Percentiles rank a stretch among this genome's conserved stretches.
Conservation (phyloP, 2,888 invertebrate genomes). For the Agriotes lineatus region DNA sequence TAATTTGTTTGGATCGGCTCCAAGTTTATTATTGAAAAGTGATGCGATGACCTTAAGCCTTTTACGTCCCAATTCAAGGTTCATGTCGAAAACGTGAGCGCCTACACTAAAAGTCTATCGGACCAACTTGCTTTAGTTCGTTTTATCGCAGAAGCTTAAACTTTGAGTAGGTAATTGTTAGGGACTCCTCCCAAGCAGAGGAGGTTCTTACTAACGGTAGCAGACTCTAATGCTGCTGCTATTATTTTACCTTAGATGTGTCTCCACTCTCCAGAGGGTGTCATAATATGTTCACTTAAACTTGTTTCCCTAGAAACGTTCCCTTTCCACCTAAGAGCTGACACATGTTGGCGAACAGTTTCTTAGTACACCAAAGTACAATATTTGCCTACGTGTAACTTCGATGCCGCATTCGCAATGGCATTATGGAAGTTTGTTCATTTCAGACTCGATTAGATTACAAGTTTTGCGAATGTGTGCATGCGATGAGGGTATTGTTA, state of each 20-base stretch:
- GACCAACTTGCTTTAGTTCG: neutral
- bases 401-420: constrained; percentile 22
- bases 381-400: constrained; percentile 26
- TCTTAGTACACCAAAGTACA: constrained; percentile 20
- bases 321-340: constrained; percentile 24
- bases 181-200: constrained; percentile 16
- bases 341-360: constrained; percentile 31
- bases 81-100: neutral
- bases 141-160: constrained; percentile 22
- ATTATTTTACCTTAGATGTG: constrained; percentile 39
- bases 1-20: neutral
- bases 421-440: constrained; percentile 25
- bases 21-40: constrained; percentile 1
- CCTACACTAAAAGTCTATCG: neutral
- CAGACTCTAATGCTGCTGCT: constrained; percentile 21
- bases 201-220: constrained; percentile 22
- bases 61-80: neutral
- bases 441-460: constrained; percentile 11
- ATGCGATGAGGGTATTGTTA: constrained; percentile 14
- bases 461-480: constrained; percentile 13
- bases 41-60: neutral
- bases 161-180: constrained; percentile 24
- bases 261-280: constrained; percentile 34
- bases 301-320: constrained; percentile 17
- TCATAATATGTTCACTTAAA: constrained; percentile 36